A percentile compares a stretch with the other conserved stretches of the same genome.
These are phyloP conservation scores for Galemys pyrenaicus DNA, from an alignment of 2,113 vertebrate species.

Conservation along the genomic window DNA sequence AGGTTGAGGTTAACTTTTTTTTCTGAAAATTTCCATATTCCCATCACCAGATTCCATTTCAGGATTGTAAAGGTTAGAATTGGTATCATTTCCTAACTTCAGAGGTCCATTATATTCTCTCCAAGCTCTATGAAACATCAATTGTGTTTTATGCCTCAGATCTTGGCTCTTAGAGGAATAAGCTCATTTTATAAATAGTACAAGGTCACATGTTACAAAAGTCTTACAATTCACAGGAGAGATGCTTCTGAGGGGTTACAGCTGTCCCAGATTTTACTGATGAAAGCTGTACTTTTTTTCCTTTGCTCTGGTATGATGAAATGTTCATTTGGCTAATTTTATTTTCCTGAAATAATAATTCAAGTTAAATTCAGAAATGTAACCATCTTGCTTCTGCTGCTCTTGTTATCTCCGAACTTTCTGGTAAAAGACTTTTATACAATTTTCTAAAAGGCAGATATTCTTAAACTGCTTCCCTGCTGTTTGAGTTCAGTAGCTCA, in stretches of 20 bases:
- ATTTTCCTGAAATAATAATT: slow-evolving; percentile 54
- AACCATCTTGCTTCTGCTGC: not conserved
- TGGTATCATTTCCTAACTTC: slow-evolving; percentile 57
- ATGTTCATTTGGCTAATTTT: slow-evolving; percentile 57
- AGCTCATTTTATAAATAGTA: slow-evolving; percentile 62
- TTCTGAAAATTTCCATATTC: not conserved
- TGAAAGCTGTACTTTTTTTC: slow-evolving; percentile 53
- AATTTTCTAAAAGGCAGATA: not conserved
- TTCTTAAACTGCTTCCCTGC: not conserved
- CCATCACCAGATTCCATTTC: not conserved
- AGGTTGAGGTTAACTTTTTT: not conserved
- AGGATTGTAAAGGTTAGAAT: slow-evolving; percentile 4
- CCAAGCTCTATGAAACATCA: slow-evolving; percentile 53
- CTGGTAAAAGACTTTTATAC: not conserved
- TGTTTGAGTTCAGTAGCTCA: not conserved
- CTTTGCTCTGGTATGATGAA: not conserved
- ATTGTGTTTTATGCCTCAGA: slow-evolving; percentile 58
- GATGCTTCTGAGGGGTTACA: slow-evolving; percentile 34
- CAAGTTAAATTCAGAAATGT: slow-evolving; percentile 20
- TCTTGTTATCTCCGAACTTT: not conserved
- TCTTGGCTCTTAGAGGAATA: slow-evolving; percentile 60
- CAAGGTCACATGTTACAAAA: slow-evolving; percentile 65
- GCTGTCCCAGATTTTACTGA: slow-evolving; percentile 58
- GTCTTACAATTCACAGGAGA: slow-evolving; percentile 51
- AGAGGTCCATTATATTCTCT: slow-evolving; percentile 53